These are phyloP conservation scores for Sturnus vulgaris DNA, from an alignment of 2,113 vertebrate species.

Conservation along the genomic window DNA sequence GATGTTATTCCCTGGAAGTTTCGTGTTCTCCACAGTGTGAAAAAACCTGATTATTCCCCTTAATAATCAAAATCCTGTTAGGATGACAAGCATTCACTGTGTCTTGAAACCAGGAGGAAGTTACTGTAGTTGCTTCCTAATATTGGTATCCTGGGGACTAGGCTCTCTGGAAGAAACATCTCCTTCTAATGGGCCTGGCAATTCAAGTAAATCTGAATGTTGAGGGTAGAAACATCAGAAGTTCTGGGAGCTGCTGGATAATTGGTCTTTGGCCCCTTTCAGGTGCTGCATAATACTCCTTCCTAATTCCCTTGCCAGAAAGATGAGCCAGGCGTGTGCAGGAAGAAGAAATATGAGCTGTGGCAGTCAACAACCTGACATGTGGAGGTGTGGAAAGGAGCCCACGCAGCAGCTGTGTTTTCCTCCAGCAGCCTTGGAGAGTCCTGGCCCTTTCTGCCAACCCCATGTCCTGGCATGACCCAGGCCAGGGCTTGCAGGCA, in stretches of 20 bases:
- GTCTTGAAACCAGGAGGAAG: not conserved
- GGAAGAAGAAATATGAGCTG: not conserved
- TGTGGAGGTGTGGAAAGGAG: not conserved
- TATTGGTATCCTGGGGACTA: not conserved
- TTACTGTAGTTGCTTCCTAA: not conserved
- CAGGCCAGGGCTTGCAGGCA: not conserved
- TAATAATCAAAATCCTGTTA: not conserved
- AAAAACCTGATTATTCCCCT: not conserved
- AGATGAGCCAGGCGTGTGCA: not conserved
- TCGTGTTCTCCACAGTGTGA: fast-evolving
- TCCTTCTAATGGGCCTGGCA: not conserved
- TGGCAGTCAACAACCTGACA: not conserved
- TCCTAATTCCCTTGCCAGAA: not conserved
- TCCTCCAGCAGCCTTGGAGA: not conserved
- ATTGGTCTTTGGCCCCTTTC: not conserved
- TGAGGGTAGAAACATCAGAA: not conserved
- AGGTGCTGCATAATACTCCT: not conserved
- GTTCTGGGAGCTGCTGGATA: not conserved
- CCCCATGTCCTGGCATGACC: not conserved
- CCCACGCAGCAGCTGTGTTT: not conserved
- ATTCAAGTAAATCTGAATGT: not conserved
- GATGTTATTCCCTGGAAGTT: not conserved
- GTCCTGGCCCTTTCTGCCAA: not conserved
- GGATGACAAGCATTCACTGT: not conserved
- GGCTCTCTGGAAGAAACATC: not conserved